Evolutionary conservation across 2,888 invertebrate species (phyloP), one percentile per base, ranked within the genome.

Genomic region (Pardosa pseudoannulata): DNA sequence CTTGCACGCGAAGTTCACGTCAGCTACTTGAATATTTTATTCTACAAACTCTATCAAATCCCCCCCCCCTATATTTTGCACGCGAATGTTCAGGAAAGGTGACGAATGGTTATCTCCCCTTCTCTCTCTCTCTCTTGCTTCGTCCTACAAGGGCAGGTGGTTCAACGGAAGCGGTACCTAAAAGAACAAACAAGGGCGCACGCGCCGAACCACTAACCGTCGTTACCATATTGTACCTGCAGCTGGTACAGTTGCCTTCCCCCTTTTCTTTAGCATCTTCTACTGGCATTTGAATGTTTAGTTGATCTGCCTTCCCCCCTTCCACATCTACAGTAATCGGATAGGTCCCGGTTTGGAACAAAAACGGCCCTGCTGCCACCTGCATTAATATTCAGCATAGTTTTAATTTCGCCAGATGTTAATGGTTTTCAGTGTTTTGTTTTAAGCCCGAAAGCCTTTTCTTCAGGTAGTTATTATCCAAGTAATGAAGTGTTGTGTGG

Each of bases 141-240:
- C 39, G 16, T 41, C 28, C 46, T 28, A 27, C 46, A 11, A 16
- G 50, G 81, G 81, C 81, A 81, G 81, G 81, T 81, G 81, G 68
- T 68, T 39, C 74, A 81, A 81, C 81, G 81, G 81, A 81, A 81
- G 81, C 74, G 31, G 74, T 81, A 68, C 74, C 81, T 68, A 81
- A 81, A 67, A 81, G 81, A 81, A 81, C 81, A 81, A 81, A 81
- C 68, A 81, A 74, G 81, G 81, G 74, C 81, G 72, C 81, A 81
- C 81, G 81, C 81, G 81, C 81, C 81, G 73, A 73, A 80, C 80
- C 73, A 73, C 73, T 80, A 80, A 80, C 80, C 80, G 74, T 74
- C 74, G 74, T 74, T 73, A 81, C 81, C 81, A 81, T 81, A 81
- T 81, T 81, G 81, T 81, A 81, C 81, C 81, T 81, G 81, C 81